Evolutionary conservation across 2,888 invertebrate genomes (phyloP), one percentile per base, ranked within the genome.

Genomic region (Chloromyia formosa): DNA sequence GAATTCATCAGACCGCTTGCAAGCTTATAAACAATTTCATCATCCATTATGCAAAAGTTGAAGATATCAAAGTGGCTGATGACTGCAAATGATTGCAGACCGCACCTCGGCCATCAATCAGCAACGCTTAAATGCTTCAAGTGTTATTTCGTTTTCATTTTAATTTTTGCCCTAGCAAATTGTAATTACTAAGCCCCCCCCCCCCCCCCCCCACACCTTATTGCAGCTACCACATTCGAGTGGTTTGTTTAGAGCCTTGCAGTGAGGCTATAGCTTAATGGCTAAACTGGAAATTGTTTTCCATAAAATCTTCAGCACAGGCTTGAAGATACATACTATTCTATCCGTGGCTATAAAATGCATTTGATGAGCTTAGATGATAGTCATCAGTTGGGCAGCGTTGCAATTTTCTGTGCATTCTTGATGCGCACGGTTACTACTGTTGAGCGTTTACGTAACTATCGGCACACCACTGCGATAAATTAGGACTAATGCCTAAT

Each of bases 91-190:
- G 71, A 71, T 56, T 71, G 71, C 58, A 18, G 49, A 18, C 40
- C 71, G 71, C 71, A 56, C 71, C 71, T 56, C 71, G 71, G 56
- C 56, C 71, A 71, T 71, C 71, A 71, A 71, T 71, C 71, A 71
- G 58, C 56, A 40, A 71, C 71, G 71, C 71, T 71, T 71, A 71
- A 66, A 66, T 35, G 66, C 66, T 66, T 22, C 66, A 66, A 71
- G 71, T 56, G 56, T 18, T 56, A 56, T 58, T 71, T 71, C 71
- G 20, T 71, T 71, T 71, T 71, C n/a, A 58, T 71, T 71, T 64
- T 12, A 20, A 53, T 53, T 22, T 20, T 49, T 60, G 71, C 71
- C 68, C 42, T 56, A 58, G 56, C 58, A 22, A 69, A 27, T 56
- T 71, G 71, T 71, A 71, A 71, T 71, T 71, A 71, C 58, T 56